Percentiles rank a stretch among this genome's conserved stretches.
Conservation (phyloP, 2,888 invertebrate genomes). For the Netelia melanura region DNA sequence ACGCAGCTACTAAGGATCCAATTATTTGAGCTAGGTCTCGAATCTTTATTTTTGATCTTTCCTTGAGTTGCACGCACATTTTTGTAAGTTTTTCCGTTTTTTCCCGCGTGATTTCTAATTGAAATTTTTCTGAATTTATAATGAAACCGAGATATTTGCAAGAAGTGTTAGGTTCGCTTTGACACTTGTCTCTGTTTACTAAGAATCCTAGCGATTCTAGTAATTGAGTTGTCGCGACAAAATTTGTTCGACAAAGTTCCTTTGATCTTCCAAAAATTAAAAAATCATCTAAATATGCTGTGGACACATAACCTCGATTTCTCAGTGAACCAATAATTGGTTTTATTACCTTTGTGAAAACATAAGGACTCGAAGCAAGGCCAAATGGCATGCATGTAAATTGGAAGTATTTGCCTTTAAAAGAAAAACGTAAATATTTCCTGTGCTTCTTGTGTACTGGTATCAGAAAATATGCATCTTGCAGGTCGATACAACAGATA, state of each 20-base stretch:
- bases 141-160: conserved; percentile 47
- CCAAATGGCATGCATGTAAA: conserved; percentile 55
- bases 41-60: conserved; percentile 30
- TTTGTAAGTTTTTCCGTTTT: conserved; percentile 23
- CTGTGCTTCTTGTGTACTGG: conserved; percentile 25
- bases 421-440: conserved; percentile 57
- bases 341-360: too few relatives aligned
- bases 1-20: conserved; percentile 36
- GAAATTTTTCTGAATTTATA: conserved; percentile 34
- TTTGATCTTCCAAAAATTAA: conserved; percentile 28
- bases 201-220: conserved; percentile 26
- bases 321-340: conserved; percentile 26
- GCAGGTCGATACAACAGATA: conserved; percentile 41
- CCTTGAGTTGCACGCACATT: conserved; percentile 4
- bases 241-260: conserved; percentile 4
- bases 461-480: conserved; percentile 60
- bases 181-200: conserved; percentile 48
- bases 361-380: conserved; percentile 46
- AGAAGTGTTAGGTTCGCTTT: conserved; percentile 18
- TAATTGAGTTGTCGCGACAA: not conserved
- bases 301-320: conserved; percentile 9
- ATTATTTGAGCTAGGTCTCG: conserved; percentile 52
- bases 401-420: conserved; percentile 46
- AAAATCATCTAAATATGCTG: conserved; percentile 34
- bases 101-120: conserved; percentile 4